Evolutionary conservation across 2,797 vertebrate species (phyloP), one percentile per base, ranked within the genome.

Genomic region (Ctenopoma kingsleyae): DNA sequence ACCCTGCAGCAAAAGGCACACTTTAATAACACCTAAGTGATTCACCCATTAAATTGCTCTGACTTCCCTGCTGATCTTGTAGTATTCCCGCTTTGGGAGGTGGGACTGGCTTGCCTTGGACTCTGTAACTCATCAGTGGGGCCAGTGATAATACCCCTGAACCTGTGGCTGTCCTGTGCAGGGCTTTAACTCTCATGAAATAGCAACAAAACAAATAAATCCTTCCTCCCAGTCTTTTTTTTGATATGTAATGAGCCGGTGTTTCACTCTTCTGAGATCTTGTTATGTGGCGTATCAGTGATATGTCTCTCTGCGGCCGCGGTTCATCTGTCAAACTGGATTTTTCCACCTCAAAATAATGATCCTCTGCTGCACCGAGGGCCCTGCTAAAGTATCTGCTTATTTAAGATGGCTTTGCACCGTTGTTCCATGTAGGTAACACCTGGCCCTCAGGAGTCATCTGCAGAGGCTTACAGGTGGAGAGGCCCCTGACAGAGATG

Each of bases 311-410:
- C 94, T 94, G 93, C 92, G 94, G 95, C 95, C 95, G 89, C 90
- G 92, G 96, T 96, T 98, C 97, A 98, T 98, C 97, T 97, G 97
- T 99, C 97, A 98, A 97, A 97, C 95, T 92, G 95, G 96, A 96
- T 97, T 98, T 98, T 96, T 96, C 95, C 96, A 96, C 95, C 95
- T 96, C 95, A 96, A 98, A 98, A 98, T 98, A 99, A 99, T 97
- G 97, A 99, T 97, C 96, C 94, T 93, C 94, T 94, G 95, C 95
- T 94, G 96, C 96, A 95, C 95, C 91, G 76, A 93, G 95, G 86
- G 94, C 95, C 94, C 93, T 84, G 95, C 96, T 92, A 90, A 93
- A 93, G 92, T 80, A 89, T 89, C 87, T 89, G 85, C 92, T 94
- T 93, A 92, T 91, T 94, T 92, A 91, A 91, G 90, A 92, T 89